Evolutionary conservation across 2,113 vertebrate genomes (phyloP), one percentile per base, ranked within the genome.

Genomic region (Ornithorhynchus anatinus): DNA sequence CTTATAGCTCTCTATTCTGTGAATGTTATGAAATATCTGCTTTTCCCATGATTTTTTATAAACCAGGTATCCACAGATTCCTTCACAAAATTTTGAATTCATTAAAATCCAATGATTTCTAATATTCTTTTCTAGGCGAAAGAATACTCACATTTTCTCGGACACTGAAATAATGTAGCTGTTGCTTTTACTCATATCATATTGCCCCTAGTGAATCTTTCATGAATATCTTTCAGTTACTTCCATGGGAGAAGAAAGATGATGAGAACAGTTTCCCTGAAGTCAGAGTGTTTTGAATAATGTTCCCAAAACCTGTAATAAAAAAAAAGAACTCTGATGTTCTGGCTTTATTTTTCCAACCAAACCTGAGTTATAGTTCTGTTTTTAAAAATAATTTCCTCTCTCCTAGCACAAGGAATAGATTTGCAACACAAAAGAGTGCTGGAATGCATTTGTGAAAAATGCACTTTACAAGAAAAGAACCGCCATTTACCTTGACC

Each of bases 141-240:
- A 82, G 77, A 87, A 84, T 47, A 54, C 75, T 43, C 77, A 31
- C 10, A 0, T 73, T 86, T 85, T 89, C 80, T 42, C 45, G 84
- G 76, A 87, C 79, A 69, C 81, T 95, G 89, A 95, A 96, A 96
- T 96, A 96, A 95, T 96, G 91, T 64, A 86, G 82, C 84, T 86
- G 69, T 93, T 91, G 90, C 90, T 90, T 90, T 82, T 85, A 89
- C 75, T 82, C 81, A 64, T 84, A 92, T 90, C 94, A 95, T 94
- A 94, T 92, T 92, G 84, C 77, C 82, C 80, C 43, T 88, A 59
- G 91, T 95, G 91, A 94, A 92, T 96, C 88, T 95, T 96, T 93
- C 74, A 93, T 95, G 89, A 92, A 76, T 90, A 86, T 89, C 80
- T 94, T 94, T 92, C 87, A 91, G 74, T 62, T 76, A 50, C 36